Percentiles rank a stretch among this genome's conserved stretches.
phyloP scores from a whole-genome alignment of 2,113 vertebrate genomes.

The Syngnathus floridae region DNA sequence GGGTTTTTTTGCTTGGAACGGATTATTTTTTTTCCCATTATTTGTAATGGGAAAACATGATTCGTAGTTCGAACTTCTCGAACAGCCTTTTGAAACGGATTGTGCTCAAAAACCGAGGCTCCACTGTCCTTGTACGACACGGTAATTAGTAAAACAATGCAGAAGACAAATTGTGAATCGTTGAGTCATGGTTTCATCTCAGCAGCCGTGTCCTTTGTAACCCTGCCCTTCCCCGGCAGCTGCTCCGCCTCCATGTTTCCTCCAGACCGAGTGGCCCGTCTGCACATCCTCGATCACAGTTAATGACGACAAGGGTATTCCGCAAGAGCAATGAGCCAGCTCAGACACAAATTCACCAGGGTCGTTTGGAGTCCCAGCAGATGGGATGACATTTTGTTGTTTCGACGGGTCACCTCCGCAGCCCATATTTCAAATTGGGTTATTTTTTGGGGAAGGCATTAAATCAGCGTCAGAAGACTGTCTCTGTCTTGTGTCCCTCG shows the following conservation, averaged over 20 bases:
- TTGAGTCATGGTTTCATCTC: conserved; percentile 49
- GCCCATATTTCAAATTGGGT: conserved; percentile 2
- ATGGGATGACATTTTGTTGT: conserved; percentile 21
- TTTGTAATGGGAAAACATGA: no score
- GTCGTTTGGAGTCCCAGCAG: conserved; percentile 22
- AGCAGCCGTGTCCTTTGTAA: conserved; percentile 51
- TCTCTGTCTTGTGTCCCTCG: neutral
- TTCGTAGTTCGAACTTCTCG: no score
- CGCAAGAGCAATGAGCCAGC: conserved; percentile 29
- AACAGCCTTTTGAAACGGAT: no score
- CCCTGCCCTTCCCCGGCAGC: conserved; percentile 50
- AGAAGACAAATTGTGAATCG: conserved; percentile 25
- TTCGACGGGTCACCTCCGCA: conserved; percentile 25
- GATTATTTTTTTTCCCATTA: no score
- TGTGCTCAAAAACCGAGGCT: no score
- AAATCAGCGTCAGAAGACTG: neutral
- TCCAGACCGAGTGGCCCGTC: conserved; percentile 41
- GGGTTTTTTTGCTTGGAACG: no score
- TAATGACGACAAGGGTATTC: conserved; percentile 42
- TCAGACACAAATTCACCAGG: conserved; percentile 26
- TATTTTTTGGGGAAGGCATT: neutral
- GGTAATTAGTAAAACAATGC: no score
- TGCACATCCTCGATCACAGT: conserved; percentile 39
- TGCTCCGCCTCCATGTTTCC: conserved; percentile 20
- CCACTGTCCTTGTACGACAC: no score